Percentiles rank a stretch among this genome's conserved stretches.
Evolutionary conservation across 2,113 vertebrate species (phyloP).

Genomic region (Elephantulus edwardii): DNA sequence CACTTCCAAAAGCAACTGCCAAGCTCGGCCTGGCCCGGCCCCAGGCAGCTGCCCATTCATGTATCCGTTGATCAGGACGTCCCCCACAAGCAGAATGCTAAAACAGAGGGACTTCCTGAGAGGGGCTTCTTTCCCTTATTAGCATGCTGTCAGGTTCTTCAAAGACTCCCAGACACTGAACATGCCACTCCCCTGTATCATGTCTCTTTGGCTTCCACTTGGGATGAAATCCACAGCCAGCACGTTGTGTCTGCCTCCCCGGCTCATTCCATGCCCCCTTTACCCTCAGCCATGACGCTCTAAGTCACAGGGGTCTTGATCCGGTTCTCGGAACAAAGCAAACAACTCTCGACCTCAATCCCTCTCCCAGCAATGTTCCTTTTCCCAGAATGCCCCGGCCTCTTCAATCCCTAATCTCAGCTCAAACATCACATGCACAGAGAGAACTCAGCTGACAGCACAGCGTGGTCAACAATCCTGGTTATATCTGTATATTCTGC

Average conservation of each 20-base stretch:
- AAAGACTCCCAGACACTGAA: neutral
- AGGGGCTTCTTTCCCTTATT: neutral
- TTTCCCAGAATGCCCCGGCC: neutral
- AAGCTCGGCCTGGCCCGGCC: neutral
- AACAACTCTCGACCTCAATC: neutral
- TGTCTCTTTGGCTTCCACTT: neutral
- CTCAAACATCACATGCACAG: fast-evolving
- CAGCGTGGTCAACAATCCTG: neutral
- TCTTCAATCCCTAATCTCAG: neutral
- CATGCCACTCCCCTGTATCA: neutral
- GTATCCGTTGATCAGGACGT: neutral
- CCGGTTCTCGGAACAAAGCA: neutral
- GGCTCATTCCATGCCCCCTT: neutral
- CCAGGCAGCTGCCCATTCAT: neutral
- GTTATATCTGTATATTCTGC: fast-evolving
- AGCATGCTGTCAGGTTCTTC: neutral
- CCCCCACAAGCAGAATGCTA: neutral
- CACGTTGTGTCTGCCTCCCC: neutral
- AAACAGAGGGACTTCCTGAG: neutral
- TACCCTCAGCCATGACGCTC: neutral
- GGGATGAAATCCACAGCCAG: neutral
- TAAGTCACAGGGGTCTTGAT: neutral
- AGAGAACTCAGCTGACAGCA: neutral
- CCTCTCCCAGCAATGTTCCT: neutral
- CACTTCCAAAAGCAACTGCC: no score